These are phyloP conservation scores for Trigoniulus corallinus DNA, from an alignment of 1,140 invertebrate species.

Conservation along the genomic window DNA sequence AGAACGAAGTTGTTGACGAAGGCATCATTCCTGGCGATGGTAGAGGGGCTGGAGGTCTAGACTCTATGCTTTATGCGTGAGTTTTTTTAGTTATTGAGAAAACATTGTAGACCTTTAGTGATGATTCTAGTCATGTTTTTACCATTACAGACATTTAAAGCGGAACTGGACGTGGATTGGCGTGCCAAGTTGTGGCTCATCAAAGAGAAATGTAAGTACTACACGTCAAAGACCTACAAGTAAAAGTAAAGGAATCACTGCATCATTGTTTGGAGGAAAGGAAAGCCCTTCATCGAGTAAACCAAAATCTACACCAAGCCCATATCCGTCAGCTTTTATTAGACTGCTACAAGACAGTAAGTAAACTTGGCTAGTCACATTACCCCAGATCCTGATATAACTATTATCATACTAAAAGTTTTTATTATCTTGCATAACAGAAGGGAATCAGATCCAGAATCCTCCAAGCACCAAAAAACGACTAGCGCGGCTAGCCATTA, in stretches of 20 bases:
- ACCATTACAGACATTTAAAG: constrained; percentile 36
- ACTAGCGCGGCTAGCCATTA: neutral
- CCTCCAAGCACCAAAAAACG: no score
- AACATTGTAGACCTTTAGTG: constrained; percentile 1
- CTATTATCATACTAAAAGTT: no score
- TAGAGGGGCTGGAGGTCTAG: constrained; percentile 50
- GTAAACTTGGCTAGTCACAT: no score
- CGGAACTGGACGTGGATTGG: constrained; percentile 43
- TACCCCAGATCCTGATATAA: no score
- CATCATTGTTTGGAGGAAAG: neutral
- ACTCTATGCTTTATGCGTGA: constrained; percentile 44
- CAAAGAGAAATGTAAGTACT: no score
- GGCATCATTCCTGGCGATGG: constrained; percentile 51
- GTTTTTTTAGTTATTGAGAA: constrained; percentile 11
- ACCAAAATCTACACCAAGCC: no score
- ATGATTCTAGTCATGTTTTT: constrained; percentile 5
- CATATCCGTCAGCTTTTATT: no score
- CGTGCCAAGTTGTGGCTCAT: no score
- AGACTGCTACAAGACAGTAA: no score
- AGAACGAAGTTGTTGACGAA: constrained; percentile 33
- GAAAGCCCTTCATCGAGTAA: neutral
- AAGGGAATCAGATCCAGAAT: no score
- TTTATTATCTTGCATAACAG: no score
- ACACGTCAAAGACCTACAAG: no score
- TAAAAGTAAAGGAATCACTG: neutral